Base-by-base conservation (phyloP, 2,888 invertebrate genomes). In the Melikaiella ostensackeni region DNA sequence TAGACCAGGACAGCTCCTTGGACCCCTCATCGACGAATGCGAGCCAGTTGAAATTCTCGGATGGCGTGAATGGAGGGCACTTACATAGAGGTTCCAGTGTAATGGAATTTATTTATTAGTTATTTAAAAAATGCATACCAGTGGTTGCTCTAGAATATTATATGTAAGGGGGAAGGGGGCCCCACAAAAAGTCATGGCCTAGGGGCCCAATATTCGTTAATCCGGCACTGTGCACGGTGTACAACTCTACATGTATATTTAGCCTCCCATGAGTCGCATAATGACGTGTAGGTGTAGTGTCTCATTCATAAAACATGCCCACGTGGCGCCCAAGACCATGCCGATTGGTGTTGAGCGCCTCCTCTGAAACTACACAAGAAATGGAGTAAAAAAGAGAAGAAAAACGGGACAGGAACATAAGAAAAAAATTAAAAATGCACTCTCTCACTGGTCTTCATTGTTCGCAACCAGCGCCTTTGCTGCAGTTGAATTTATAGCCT, bases 221-320 rank as follows among this genome's bases (percentile, higher is more conserved):
- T n/a, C n/a, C n/a, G n/a, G n/a, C n/a, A n/a, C n/a, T n/a, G n/a
- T n/a, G n/a, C n/a, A n/a, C 82, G 70, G 75, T 77, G 70, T 59
- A 57, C 21, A 38, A 64, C 38, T 64, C 57, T 57, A 57, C 50
- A 79, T 81, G 83, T 88, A 86, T 84, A 85, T 88, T 86, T 84
- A 86, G 82, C 73, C 82, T 75, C 77, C 81, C 80, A 77, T 77
- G 81, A 83, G 76, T 81, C 81, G 83, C 30, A 38, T 86, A 86
- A 88, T 85, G 84, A 85, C 78, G 85, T 85, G 88, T 89, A 85
- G 88, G 89, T 85, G 86, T 86, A 84, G 85, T 50, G n/a, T 13
- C 86, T 89, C 88, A 89, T 89, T 89, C 88, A 89, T 88, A 87
- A 89, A 89, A 87, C 88, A 88, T 88, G 79, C 83, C 85, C 86